phyloP scores from a whole-genome alignment of 1,140 invertebrate genomes.

The Colletes latitarsis region DNA sequence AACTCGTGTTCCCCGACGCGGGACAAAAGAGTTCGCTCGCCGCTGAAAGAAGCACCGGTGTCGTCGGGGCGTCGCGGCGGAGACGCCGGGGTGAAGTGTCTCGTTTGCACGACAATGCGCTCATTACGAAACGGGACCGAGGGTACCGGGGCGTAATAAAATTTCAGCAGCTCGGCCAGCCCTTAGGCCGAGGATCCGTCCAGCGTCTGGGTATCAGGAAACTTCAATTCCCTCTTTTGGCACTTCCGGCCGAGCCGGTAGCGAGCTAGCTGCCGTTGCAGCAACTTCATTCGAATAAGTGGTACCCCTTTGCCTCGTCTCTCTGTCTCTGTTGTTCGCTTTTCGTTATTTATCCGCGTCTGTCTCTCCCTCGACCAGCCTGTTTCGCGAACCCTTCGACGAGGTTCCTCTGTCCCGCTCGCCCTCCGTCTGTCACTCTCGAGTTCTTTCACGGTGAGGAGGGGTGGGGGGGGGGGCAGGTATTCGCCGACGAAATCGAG shows the following conservation, averaged over 20 bases:
- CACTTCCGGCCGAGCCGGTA: slow-evolving; percentile 35
- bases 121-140: slow-evolving; percentile 53
- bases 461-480: neutral
- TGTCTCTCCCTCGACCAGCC: slow-evolving; percentile 2
- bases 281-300: slow-evolving; percentile 73
- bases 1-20: neutral
- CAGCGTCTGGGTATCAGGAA: slow-evolving; percentile 40
- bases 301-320: slow-evolving; percentile 53
- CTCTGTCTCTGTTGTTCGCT: slow-evolving; percentile 15
- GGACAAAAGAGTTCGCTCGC: slow-evolving; percentile 27
- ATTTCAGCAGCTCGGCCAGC: slow-evolving; percentile 37
- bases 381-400: neutral
- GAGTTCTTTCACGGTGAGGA: slow-evolving; percentile 32
- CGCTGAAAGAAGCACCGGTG: slow-evolving; percentile 3
- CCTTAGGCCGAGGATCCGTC: slow-evolving; percentile 38
- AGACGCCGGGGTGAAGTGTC: slow-evolving; percentile 33
- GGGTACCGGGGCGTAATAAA: slow-evolving; percentile 51
- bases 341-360: slow-evolving; percentile 42
- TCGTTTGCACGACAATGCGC: slow-evolving; percentile 61
- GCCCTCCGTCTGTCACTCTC: slow-evolving; percentile 35
- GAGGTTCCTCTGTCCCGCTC: neutral
- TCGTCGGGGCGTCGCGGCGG: neutral
- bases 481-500: slow-evolving; percentile 57
- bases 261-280: slow-evolving; percentile 2
- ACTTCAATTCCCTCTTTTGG: slow-evolving; percentile 65